Base-by-base conservation (phyloP, 2,797 vertebrate genomes). In the Urosaurus nigricauda region DNA sequence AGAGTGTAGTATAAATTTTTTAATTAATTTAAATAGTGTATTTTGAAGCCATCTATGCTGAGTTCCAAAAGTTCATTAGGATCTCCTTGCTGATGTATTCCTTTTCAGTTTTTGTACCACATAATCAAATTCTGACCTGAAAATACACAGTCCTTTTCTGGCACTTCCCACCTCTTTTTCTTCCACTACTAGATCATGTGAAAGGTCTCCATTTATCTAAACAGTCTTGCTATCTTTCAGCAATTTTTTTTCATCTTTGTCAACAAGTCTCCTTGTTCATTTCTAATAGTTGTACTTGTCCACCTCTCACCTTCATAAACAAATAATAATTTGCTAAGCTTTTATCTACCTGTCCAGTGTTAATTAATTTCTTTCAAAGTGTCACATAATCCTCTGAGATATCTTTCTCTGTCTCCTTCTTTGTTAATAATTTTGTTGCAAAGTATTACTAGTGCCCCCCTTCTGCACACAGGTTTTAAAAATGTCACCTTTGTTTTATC, bases 321-420 rank as follows among this genome's bases (percentile, higher is more conserved):
- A 79, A 70, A 43, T 47, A 87, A 71, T 58, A 37, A 80, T 40
- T 70, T 47, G 13, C 11, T 71, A 51, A n/a, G 19, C 32, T 29
- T n/a, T 84, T 51, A 80, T 71, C 86, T 87, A 71, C 63, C 60
- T 68, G 63, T 81, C 53, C 35, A 40, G 70, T 73, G 80, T 73
- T 86, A 71, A 87, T 87, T 70, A 81, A 73, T 74, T 68, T 24
- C 29, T 74, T 81, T 32, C 8, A 32, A 56, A 87, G 17, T n/a
- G 29, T 60, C 35, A 35, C 71, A 68, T 21, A 60, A 3, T 82
- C 53, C 53, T 74, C 74, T 43, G 21, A 82, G 68, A 19, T 40
- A 26, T 24, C 29, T 40, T 81, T 58, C 68, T 74, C 51, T 60
- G 51, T 29, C 47, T 87, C 40, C 63, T 53, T 26, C 51, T 70